Base-by-base conservation (phyloP, 2,113 vertebrate species). In the Sylvietta virens region DNA sequence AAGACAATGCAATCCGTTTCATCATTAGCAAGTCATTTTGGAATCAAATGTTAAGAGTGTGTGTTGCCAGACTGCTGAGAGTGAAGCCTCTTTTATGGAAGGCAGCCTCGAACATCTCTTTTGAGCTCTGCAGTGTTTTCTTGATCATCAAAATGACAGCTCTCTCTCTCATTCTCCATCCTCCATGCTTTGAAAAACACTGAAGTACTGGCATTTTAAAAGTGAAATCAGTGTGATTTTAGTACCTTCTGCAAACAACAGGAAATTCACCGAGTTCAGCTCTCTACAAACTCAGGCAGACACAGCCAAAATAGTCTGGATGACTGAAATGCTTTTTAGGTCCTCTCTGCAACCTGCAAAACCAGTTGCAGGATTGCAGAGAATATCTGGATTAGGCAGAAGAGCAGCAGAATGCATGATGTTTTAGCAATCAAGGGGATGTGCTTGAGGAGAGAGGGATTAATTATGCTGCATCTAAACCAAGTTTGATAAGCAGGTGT, bases 1-100 rank as follows among this genome's bases (percentile, higher is more conserved):
- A 94, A 94, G 93, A 93, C 92, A 96, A 96, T 92, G 76, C 56
- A 83, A 93, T 83, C 72, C 66, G 13, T 83, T 88, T 72, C 76
- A 78, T 90, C 82, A 60, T 67, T 81, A 90, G 45, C 64, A 78
- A 96, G 76, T 80, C 2, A 70, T 88, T 83, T 71, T 71, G 56
- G 79, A 80, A 88, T 61, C n/a, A 78, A 60, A 81, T 92, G 71
- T 92, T 62, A 90, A 64, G 65, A 71, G 64, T 4, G 31, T 30
- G 14, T 71, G 39, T 90, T 93, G 64, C 85, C 82, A 94, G 67
- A 69, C 61, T 72, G 53, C 61, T 77, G 42, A 72, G 85, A 95
- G 80, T 0, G 4, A 90, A 92, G 69, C 20, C 47, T 85, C 66
- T 67, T 84, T 58, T 35, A 78, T 13, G 67, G 78, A 45, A 77